Base-by-base conservation (phyloP, 2,113 vertebrate species). In the Anser brachyrhynchus region DNA sequence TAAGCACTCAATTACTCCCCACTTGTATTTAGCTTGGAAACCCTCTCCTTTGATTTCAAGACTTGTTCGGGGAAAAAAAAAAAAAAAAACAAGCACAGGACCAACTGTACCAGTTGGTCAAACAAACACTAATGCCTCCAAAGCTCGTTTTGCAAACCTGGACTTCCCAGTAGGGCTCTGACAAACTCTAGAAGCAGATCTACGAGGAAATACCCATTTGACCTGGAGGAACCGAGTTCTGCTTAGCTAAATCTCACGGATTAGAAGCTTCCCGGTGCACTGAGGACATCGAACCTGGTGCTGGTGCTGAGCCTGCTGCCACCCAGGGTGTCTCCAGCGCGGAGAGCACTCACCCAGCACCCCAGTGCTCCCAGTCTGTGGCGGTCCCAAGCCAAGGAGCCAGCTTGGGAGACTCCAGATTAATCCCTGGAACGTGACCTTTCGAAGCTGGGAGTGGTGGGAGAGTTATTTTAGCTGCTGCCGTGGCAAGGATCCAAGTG, bases 221-320 rank as follows among this genome's bases (percentile, higher is more conserved):
- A 21, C 18, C 6, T 1, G 28, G 12, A 61, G 59, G 55, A 59
- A 43, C 0, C 21, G 41, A 20, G 41, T 85, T 70, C 62, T 58
- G 13, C 8, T 89, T 39, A 26, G 64, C 22, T 12, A 22, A 16
- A 11, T 21, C 15, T 8, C 33, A 29, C 31, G 29, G 67, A 9
- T 0, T 72, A 14, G 22, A 58, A 8, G 66, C 9, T 13, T 64
- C 21, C 28, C 46, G 21, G 39, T 39, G 59, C 29, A 2, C 3
- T 0, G 0, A 37, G 43, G 37, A 31, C 0, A 0, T 0, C 25
- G n/a, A 33, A 46, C 8, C 22, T 35, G 37, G 25, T 0, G 1
- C 41, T 77, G 80, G 46, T 44, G 57, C 22, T 46, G 23, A 55
- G 2, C 7, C 51, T 5, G 0, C 19, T 37, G 15, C 59, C 1